Percentiles rank a stretch among this genome's conserved stretches.
Conservation (phyloP, 2,113 vertebrate species). For the Eidolon helvum region DNA sequence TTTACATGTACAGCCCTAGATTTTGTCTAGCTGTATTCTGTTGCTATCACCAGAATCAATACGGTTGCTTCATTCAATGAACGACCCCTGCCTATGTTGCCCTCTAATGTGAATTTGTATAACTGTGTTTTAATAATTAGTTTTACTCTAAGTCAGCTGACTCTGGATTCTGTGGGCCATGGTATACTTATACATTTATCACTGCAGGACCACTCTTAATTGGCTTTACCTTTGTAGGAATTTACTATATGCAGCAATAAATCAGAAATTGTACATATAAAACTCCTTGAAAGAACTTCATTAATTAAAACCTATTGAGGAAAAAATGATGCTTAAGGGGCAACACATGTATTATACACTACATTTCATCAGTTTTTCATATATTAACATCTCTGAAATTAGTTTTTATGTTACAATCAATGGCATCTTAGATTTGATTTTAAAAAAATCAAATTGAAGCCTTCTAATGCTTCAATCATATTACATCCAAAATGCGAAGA, state of each 20-base stretch:
- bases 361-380: background rate
- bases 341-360: background rate
- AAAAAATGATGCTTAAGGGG: background rate
- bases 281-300: background rate
- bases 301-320: background rate
- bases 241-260: background rate
- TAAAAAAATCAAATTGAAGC: background rate
- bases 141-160: background rate
- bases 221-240: background rate
- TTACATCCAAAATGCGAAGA: background rate
- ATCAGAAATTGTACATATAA: background rate
- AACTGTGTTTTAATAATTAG: background rate
- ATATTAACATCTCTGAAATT: background rate
- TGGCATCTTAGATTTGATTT: background rate
- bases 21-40: background rate
- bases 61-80: background rate
- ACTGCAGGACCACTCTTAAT: background rate
- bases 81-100: background rate
- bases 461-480: background rate
- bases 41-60: background rate
- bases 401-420: background rate
- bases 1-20: background rate
- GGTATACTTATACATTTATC: background rate
- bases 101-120: background rate
- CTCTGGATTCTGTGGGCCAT: background rate